Percentiles rank a stretch among this genome's conserved stretches.
Conservation (phyloP, 2,113 vertebrate species). For the Nothobranchius kuhntae region DNA sequence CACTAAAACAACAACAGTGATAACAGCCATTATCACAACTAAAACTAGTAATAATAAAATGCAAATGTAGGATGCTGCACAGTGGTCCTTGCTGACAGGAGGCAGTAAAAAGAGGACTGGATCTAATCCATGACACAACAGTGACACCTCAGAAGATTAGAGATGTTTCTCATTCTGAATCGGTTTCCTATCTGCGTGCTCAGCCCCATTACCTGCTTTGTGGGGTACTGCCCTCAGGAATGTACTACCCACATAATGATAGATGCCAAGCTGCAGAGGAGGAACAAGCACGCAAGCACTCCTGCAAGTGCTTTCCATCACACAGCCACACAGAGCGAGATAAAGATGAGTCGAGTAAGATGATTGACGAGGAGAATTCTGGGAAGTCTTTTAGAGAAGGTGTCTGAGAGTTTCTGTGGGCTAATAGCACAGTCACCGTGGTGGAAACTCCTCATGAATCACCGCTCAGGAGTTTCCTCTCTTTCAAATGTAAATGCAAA, state of each 20-base stretch:
- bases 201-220: constrained; percentile 62
- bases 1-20: neutral
- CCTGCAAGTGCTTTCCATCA: constrained; percentile 16
- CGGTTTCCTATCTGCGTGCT: constrained; percentile 59
- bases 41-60: constrained; percentile 22
- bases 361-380: constrained; percentile 53
- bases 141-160: constrained; percentile 64
- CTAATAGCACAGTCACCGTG: constrained; percentile 19
- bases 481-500: constrained; percentile 40
- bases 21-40: constrained; percentile 6
- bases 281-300: constrained; percentile 27
- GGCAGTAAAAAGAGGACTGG: constrained; percentile 26
- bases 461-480: constrained; percentile 35
- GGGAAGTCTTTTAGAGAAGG: constrained; percentile 36
- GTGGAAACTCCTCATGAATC: constrained; percentile 42
- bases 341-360: constrained; percentile 45
- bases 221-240: constrained; percentile 61
- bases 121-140: constrained; percentile 54
- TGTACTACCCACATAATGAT: constrained; percentile 55
- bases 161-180: constrained; percentile 63
- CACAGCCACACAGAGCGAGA: constrained; percentile 29
- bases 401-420: constrained; percentile 25
- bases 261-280: constrained; percentile 48
- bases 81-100: constrained; percentile 28
- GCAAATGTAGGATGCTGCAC: constrained; percentile 28